These are phyloP conservation scores for Halcyon malimbica DNA, from an alignment of 2,113 vertebrate species.

Conservation along the genomic window DNA sequence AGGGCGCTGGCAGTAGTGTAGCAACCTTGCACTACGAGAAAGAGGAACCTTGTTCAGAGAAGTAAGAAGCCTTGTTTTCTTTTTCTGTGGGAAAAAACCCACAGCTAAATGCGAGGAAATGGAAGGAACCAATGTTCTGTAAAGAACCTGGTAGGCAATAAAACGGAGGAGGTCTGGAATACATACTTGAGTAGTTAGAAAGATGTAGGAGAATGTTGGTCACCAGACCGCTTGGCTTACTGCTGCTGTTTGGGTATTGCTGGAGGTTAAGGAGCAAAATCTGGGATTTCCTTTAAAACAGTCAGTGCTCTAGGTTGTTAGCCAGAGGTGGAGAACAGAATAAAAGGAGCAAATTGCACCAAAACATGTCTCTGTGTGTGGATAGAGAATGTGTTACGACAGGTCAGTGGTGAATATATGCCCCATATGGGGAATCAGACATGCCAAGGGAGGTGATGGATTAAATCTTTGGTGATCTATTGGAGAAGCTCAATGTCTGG, in stretches of 20 bases:
- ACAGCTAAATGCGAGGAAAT: not conserved
- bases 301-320: not conserved
- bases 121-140: not conserved
- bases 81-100: not conserved
- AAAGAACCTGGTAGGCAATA: not conserved
- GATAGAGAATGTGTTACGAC: not conserved
- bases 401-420: not conserved
- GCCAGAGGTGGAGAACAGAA: not conserved
- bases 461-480: not conserved
- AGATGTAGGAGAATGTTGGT: not conserved
- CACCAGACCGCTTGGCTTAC: not conserved
- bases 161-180: not conserved
- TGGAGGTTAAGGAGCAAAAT: not conserved
- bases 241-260: not conserved
- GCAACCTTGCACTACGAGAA: not conserved
- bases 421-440: not conserved
- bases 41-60: not conserved
- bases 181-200: not conserved
- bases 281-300: not conserved
- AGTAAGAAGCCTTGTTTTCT: not conserved
- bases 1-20: not conserved
- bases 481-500: not conserved
- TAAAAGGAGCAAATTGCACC: not conserved
- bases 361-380: not conserved
- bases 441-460: not conserved